Conservation (phyloP, 2,888 invertebrate genomes). For the Agrotis puta region DNA sequence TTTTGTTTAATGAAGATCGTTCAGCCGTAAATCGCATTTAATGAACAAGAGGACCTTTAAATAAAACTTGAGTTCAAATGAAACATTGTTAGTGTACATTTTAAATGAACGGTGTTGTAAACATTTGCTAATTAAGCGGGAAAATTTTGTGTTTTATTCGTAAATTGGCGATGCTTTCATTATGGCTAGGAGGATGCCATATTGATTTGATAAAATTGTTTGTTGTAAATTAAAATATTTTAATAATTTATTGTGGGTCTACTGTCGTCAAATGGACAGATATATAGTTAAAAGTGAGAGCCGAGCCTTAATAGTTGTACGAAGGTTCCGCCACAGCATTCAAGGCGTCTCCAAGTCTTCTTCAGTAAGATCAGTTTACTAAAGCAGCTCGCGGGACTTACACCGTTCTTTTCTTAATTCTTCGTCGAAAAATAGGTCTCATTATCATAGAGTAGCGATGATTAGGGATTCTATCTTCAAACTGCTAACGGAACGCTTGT, state of each 20-base stretch:
- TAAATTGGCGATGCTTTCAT: conserved; percentile 44
- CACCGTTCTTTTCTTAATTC: background rate
- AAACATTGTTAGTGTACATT: conserved; percentile 53
- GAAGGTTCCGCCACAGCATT: no score
- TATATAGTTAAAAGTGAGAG: no score
- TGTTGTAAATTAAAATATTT: conserved; percentile 23
- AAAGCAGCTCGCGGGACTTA: no score
- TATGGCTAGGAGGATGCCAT: background rate
- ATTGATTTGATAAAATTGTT: conserved; percentile 8
- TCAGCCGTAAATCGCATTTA: conserved; percentile 51
- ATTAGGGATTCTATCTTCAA: no score
- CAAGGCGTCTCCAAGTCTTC: no score
- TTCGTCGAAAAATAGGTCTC: no score
- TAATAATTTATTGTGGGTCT: background rate
- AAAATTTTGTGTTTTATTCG: conserved; percentile 45
- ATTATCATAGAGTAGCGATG: no score
- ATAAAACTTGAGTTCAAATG: conserved; percentile 55
- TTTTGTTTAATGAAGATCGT: conserved; percentile 41
- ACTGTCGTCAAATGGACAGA: background rate
- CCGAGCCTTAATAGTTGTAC: no score
- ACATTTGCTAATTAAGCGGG: conserved; percentile 56
- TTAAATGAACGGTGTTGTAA: conserved; percentile 48
- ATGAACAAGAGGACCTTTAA: conserved; percentile 44
- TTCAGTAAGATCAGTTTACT: no score
- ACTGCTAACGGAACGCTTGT: background rate